Evolutionary conservation across 2,888 invertebrate genomes (phyloP).

Genomic region (Campopleginae sp.): DNA sequence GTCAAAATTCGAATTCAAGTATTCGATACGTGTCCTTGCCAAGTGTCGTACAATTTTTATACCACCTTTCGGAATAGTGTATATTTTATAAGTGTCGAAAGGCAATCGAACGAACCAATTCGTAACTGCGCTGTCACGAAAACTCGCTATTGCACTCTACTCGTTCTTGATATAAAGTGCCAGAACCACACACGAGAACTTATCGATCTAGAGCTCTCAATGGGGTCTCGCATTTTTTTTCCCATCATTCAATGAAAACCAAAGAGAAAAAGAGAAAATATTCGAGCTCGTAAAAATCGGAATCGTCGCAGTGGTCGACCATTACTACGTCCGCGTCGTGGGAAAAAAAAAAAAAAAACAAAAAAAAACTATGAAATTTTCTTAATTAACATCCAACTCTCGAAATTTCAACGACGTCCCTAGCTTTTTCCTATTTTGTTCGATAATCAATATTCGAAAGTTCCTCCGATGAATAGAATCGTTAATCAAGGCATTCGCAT

Average conservation of each 20-base stretch:
- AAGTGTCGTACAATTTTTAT: slow-evolving; percentile 28
- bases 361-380: too few relatives aligned
- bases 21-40: slow-evolving; percentile 37
- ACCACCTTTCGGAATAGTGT: slow-evolving; percentile 17
- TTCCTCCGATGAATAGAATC: neutral
- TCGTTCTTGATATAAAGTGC: slow-evolving; percentile 20
- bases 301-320: neutral
- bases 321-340: too few relatives aligned
- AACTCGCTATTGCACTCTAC: slow-evolving; percentile 48
- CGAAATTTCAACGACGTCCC: neutral
- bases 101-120: slow-evolving; percentile 44
- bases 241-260: neutral
- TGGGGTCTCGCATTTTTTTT: slow-evolving; percentile 36
- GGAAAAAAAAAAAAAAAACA: too few relatives aligned
- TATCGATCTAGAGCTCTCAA: slow-evolving; percentile 47
- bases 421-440: neutral
- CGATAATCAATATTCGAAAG: neutral
- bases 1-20: slow-evolving; percentile 18
- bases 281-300: neutral
- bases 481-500: neutral
- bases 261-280: neutral
- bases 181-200: slow-evolving; percentile 52
- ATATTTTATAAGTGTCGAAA: slow-evolving; percentile 37
- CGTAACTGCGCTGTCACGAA: slow-evolving; percentile 48
- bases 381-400: neutral